phyloP scores from a whole-genome alignment of 1,140 invertebrate species.

The Rhopalosiphum maidis region DNA sequence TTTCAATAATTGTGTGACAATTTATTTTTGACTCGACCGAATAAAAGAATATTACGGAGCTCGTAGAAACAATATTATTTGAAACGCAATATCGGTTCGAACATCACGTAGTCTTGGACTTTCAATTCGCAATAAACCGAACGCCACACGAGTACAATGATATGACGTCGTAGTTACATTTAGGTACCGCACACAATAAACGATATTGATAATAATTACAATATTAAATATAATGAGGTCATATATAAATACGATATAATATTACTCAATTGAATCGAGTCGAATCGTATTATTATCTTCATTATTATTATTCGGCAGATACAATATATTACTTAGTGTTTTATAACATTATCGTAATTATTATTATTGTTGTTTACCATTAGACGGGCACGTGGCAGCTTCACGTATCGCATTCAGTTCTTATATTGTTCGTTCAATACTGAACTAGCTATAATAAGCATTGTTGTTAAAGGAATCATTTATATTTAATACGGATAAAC shows the following conservation, averaged over 20 bases:
- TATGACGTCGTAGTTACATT: background rate
- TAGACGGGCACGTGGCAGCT: no score
- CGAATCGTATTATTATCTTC: no score
- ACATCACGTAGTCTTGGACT: background rate
- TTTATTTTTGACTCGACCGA: background rate
- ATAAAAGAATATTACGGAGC: background rate
- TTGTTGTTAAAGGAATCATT: background rate
- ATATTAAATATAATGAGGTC: background rate
- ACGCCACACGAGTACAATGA: no score
- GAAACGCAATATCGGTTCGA: background rate
- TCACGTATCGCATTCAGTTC: no score
- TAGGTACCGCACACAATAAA: background rate
- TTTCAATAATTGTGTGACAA: background rate
- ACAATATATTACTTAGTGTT: no score
- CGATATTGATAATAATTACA: background rate
- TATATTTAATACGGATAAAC: background rate
- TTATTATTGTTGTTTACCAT: no score
- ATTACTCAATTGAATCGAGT: background rate
- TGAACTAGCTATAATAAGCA: background rate
- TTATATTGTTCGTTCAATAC: no score
- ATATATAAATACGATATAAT: background rate
- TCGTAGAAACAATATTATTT: background rate
- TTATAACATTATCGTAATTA: no score
- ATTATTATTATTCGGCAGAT: no score
- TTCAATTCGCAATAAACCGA: background rate